Base-by-base conservation (phyloP, 2,113 vertebrate species). In the Nycticryphes semicollaris region DNA sequence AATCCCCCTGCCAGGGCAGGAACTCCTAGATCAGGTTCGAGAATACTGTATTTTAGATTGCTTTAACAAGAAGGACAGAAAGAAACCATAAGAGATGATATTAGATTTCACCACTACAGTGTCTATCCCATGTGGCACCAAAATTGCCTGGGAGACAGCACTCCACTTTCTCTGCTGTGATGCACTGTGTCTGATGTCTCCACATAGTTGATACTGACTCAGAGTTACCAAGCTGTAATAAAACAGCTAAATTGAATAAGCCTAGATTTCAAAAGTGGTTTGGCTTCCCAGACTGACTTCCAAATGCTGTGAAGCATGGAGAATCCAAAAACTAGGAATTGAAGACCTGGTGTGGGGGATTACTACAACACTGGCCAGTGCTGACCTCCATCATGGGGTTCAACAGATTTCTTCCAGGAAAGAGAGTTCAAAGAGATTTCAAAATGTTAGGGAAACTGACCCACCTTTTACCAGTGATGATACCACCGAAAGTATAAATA, bases 221-320 rank as follows among this genome's bases (percentile, higher is more conserved):
- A 51, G 43, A 75, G 15, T 21, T 51, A 57, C 18, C 10, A 16
- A 53, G n/a, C 4, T 63, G 8, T 10, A 23, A 20, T 0, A 57
- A 14, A 45, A 41, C 5, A 62, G 5, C 6, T 62, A 31, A 50
- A 62, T 1, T 57, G 4, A 75, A 35, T 22, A 75, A 17, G 25
- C 27, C 31, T 37, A 64, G 66, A 33, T 41, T 69, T 63, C 45
- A 82, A 60, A 89, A 33, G 5, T 1, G 35, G 10, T 16, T n/a
- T 60, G 25, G 11, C 9, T 68, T 56, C 24, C 21, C 10, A 89
- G 25, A 25, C 3, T 50, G 35, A 54, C 33, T 43, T n/a, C n/a
- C 11, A 43, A 43, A 39, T 25, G 8, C 8, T 12, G 13, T 6
- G 4, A 8, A 28, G 5, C 5, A 23, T 0, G 2, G 25, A 75